phyloP scores from a whole-genome alignment of 2,113 vertebrate species.

The Dendrocopos noguchii region DNA sequence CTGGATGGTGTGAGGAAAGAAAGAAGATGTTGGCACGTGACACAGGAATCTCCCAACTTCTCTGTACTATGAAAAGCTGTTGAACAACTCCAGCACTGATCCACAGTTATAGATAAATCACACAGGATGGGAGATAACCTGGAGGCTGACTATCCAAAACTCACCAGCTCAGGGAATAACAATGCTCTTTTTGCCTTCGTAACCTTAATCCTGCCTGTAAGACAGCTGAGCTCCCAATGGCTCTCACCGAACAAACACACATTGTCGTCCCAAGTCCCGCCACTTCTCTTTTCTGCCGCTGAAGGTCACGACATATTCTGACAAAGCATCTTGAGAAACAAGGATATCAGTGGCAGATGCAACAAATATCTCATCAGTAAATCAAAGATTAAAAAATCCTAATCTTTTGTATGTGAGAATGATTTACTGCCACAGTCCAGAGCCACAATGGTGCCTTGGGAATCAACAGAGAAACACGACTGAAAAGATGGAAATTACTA shows the following conservation, averaged over 20 bases:
- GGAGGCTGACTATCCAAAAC: neutral
- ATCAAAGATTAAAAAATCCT: neutral
- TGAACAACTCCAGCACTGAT: neutral
- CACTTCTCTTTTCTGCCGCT: neutral
- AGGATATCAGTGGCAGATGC: neutral
- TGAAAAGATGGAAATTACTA: neutral
- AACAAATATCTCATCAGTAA: neutral
- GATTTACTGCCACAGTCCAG: neutral
- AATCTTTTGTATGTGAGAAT: neutral
- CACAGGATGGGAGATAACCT: neutral
- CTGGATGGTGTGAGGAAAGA: neutral
- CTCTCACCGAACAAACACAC: neutral
- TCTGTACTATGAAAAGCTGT: neutral
- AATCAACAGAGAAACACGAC: neutral
- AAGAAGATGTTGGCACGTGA: neutral
- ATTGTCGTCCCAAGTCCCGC: conserved; percentile 35
- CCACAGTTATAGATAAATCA: neutral
- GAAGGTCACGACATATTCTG: conserved; percentile 4
- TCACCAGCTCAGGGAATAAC: neutral
- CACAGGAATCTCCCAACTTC: neutral
- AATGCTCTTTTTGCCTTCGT: neutral
- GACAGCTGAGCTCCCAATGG: neutral
- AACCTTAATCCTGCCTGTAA: neutral
- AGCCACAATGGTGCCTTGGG: neutral
- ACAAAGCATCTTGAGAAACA: neutral